Conservation (phyloP, 2,888 invertebrate genomes). For the Agrenia bidenticulata region DNA sequence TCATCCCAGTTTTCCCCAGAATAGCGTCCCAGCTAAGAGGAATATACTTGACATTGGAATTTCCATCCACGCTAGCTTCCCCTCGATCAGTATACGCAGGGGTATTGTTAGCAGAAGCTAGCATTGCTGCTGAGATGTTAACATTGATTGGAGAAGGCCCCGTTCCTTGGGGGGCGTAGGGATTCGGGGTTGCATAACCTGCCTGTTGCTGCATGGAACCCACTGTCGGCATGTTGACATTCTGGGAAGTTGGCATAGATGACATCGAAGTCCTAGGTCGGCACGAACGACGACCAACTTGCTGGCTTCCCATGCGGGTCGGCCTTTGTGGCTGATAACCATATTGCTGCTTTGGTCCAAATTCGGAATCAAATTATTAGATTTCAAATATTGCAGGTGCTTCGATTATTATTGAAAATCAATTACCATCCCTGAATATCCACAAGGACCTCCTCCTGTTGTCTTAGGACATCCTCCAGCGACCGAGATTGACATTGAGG, state of each 20-base stretch:
- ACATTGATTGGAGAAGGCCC: constrained; percentile 12
- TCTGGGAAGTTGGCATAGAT: no score
- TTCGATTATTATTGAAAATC: no score
- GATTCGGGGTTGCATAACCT: neutral
- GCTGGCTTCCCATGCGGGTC: neutral
- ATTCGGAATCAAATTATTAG: no score
- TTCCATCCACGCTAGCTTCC: constrained; percentile 20
- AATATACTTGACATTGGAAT: constrained; percentile 38
- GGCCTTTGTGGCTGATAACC: neutral
- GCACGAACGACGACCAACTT: neutral
- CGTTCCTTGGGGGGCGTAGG: no score
- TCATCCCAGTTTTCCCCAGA: constrained; percentile 40
- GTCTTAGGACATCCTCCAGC: no score
- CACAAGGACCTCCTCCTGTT: no score
- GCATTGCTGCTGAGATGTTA: constrained; percentile 35
- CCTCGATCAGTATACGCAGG: constrained; percentile 22
- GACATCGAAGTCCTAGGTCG: neutral
- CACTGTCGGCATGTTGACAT: neutral
- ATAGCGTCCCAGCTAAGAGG: constrained; percentile 45
- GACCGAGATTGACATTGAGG: no score
- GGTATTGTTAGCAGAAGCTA: constrained; percentile 22
- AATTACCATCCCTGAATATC: no score
- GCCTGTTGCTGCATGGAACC: neutral
- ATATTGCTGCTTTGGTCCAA: no score
- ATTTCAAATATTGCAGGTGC: no score